Evolutionary conservation across 2,888 invertebrate species (phyloP).

Genomic region (Anagyrus pseudococci): DNA sequence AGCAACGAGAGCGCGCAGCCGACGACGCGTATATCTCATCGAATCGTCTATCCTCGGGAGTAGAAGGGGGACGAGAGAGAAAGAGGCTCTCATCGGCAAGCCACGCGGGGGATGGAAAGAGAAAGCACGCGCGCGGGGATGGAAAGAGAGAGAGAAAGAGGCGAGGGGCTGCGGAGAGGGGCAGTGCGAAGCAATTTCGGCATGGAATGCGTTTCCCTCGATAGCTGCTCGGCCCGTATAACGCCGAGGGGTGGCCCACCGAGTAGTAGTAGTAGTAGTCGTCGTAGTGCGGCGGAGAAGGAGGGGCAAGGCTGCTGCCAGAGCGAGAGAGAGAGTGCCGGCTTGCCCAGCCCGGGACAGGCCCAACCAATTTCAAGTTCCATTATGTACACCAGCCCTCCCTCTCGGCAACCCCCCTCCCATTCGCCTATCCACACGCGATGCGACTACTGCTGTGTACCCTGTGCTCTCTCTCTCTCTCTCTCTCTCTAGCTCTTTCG

Average conservation of each 20-base stretch:
- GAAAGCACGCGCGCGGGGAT: neutral
- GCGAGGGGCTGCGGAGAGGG: constrained; percentile 9
- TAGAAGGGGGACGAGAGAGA: constrained; percentile 11
- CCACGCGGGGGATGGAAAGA: neutral
- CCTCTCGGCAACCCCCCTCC: neutral
- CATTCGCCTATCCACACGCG: neutral
- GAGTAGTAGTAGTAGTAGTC: too few species aligned
- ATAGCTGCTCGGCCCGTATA: constrained; percentile 46
- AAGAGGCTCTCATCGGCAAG: constrained; percentile 12
- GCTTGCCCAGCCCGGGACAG: constrained; percentile 51
- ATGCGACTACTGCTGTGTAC: neutral
- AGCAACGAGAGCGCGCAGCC: neutral
- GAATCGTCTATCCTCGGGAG: too few species aligned
- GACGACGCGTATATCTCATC: neutral
- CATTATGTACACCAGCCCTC: constrained; percentile 59
- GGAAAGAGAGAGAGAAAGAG: neutral
- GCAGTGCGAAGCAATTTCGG: constrained; percentile 60
- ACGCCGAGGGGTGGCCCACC: too few species aligned
- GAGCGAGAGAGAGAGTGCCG: neutral
- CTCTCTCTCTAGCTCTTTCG: too few species aligned
- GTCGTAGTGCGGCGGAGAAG: too few species aligned
- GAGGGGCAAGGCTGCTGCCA: too few species aligned
- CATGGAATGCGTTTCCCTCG: constrained; percentile 61
- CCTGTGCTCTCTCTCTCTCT: too few species aligned
- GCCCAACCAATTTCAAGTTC: constrained; percentile 62